Conservation (phyloP, 2,113 vertebrate genomes). For the Nanger granti region DNA sequence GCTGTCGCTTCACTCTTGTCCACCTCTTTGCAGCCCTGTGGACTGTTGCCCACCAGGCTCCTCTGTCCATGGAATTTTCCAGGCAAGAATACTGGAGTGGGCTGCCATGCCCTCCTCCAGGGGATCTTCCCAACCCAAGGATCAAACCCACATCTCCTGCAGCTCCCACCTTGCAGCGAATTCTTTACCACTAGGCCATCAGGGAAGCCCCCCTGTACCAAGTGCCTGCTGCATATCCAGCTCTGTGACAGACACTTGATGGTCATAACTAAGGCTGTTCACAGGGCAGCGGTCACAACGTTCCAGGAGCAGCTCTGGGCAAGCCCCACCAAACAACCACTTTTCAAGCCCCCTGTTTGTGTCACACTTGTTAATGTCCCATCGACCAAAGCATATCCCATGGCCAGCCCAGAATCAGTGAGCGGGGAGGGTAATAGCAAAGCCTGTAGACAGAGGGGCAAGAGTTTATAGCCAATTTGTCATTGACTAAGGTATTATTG, state of each 20-base stretch:
- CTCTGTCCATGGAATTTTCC: neutral
- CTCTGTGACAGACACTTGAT: neutral
- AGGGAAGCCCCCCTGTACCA: neutral
- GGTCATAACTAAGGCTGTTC: neutral
- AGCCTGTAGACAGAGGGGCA: neutral
- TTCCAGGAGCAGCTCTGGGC: neutral
- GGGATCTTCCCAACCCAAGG: neutral
- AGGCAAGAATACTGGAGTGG: neutral
- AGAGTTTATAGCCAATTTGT: neutral
- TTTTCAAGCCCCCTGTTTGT: too few species aligned
- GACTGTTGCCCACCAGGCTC: neutral
- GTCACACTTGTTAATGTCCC: neutral
- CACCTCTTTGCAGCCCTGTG: neutral
- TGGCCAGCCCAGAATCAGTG: neutral
- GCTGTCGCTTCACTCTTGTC: rapidly evolving
- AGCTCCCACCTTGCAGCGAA: neutral
- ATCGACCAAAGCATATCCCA: neutral
- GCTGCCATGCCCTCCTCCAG: neutral
- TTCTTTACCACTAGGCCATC: neutral
- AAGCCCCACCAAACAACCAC: neutral
- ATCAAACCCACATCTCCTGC: neutral
- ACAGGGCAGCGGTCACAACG: too few species aligned
- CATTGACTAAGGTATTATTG: neutral
- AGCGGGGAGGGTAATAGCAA: too few species aligned
- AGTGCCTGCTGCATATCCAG: neutral